Conservation (phyloP, 2,888 invertebrate genomes). For the Acrobasis suavella region DNA sequence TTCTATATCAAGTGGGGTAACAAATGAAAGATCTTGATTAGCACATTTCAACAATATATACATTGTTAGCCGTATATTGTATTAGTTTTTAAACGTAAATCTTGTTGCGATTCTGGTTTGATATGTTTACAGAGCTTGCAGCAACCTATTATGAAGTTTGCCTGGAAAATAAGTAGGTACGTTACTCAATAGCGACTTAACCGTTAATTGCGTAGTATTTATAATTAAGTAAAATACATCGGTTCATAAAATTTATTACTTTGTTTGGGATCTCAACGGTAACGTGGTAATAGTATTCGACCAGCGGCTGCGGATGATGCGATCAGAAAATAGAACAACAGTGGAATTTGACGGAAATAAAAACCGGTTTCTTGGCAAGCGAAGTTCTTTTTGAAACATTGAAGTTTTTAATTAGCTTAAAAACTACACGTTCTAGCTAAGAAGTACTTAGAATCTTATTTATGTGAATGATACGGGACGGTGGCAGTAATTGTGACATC, state of each 20-base stretch:
- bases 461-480: too few species aligned
- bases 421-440: background rate
- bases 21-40: too few species aligned
- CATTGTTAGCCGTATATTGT: too few species aligned
- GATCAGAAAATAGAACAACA: background rate
- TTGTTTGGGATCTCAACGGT: conserved; percentile 7
- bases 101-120: too few species aligned
- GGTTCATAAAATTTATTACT: conserved; percentile 3
- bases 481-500: too few species aligned
- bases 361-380: background rate
- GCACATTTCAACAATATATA: too few species aligned
- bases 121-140: too few species aligned
- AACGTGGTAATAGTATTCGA: background rate
- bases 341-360: background rate
- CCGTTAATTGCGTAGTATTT: conserved; percentile 1
- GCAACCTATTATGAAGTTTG: too few species aligned
- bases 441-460: background rate
- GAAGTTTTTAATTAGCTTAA: background rate
- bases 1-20: too few species aligned
- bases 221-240: background rate
- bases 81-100: too few species aligned
- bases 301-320: conserved; percentile 2
- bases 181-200: background rate
- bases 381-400: background rate
- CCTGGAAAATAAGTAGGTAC: too few species aligned